Conservation (phyloP, 1,140 invertebrate species). For the Saccostrea glomerata region DNA sequence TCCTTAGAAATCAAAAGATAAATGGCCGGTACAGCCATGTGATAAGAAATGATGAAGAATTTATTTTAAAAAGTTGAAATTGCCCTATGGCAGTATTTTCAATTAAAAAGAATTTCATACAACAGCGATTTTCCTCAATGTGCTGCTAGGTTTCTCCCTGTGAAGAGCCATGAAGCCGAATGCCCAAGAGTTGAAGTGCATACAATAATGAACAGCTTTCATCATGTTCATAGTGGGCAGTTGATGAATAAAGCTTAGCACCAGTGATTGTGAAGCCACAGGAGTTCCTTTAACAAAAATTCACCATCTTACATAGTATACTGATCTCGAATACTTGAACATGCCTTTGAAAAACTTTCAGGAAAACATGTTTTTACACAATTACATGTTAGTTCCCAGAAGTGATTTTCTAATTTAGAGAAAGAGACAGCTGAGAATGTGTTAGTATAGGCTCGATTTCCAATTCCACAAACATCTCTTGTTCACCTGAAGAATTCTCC, state of each 20-base stretch:
- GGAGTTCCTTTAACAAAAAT: neutral
- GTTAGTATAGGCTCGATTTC: neutral
- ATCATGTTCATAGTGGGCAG: conserved; percentile 2
- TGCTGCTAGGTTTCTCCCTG: conserved; percentile 1
- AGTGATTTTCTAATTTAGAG: conserved; percentile 30
- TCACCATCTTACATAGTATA: neutral
- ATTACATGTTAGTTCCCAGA: neutral
- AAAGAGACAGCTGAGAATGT: conserved; percentile 20
- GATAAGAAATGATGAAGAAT: neutral
- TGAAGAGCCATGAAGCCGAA: neutral
- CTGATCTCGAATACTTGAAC: neutral
- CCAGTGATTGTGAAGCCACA: neutral
- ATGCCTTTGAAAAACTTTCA: neutral
- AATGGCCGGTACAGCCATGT: neutral
- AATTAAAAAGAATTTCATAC: conserved; percentile 7
- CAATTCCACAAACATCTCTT: conserved; percentile 14
- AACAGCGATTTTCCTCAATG: neutral
- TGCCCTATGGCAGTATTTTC: conserved; percentile 21
- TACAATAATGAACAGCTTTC: conserved; percentile 2
- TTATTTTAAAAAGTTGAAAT: neutral
- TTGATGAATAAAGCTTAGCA: neutral
- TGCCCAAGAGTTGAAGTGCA: neutral
- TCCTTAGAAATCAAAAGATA: conserved; percentile 9
- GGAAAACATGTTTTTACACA: neutral
- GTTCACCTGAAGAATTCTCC: neutral